Percentiles rank a stretch among this genome's conserved stretches.
Evolutionary conservation across 1,140 invertebrate genomes (phyloP).

Genomic region (Trichonephila clavipes): DNA sequence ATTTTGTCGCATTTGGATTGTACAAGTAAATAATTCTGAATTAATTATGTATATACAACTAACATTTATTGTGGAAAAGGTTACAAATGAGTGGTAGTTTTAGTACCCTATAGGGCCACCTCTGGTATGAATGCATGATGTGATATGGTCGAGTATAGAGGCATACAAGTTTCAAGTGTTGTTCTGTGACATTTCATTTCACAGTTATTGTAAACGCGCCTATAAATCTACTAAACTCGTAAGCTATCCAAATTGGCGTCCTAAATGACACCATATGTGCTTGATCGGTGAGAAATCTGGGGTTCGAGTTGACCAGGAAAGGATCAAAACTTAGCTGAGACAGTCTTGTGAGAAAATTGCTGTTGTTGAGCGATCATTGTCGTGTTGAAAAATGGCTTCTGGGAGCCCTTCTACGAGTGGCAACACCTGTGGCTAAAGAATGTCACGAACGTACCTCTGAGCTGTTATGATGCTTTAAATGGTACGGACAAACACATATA

Average conservation of each 20-base stretch:
- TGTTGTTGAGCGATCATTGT: not conserved
- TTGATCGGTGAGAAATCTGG: not conserved
- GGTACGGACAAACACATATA: not conserved
- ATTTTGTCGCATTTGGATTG: too few species aligned
- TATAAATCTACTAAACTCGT: not conserved
- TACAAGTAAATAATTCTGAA: too few species aligned
- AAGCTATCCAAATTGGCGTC: not conserved
- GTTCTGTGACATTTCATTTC: not conserved
- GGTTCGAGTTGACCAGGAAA: not conserved
- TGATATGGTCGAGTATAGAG: too few species aligned
- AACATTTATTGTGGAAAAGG: too few species aligned
- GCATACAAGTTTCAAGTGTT: not conserved
- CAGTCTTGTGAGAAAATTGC: not conserved
- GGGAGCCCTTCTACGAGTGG: not conserved
- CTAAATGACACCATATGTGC: not conserved
- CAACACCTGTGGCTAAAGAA: not conserved
- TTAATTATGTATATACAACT: too few species aligned
- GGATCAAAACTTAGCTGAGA: too few species aligned
- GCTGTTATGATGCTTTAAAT: not conserved
- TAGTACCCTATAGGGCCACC: too few species aligned
- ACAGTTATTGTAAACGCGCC: not conserved
- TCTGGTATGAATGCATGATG: too few species aligned
- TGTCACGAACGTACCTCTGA: not conserved
- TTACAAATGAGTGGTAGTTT: too few species aligned
- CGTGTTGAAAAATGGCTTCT: not conserved